Percentiles rank a stretch among this genome's conserved stretches.
Evolutionary conservation across 2,888 invertebrate genomes (phyloP).

Genomic region (Eudasyphora cyanicolor): DNA sequence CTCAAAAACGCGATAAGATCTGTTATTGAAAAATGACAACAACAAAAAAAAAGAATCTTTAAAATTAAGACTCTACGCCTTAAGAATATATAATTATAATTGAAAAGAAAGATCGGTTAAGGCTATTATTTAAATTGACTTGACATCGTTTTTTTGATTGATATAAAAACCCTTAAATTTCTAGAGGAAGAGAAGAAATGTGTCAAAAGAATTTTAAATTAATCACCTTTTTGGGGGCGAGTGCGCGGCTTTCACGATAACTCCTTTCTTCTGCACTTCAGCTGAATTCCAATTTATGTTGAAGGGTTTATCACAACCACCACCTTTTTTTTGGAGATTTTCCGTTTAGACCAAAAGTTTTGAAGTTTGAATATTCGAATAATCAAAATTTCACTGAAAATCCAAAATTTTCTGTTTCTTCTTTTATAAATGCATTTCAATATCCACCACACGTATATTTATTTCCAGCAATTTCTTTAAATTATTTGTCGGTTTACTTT

Average conservation of each 20-base stretch:
- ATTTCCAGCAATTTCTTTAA: slow-evolving; percentile 40
- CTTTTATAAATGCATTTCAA: neutral
- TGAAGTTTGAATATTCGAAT: neutral
- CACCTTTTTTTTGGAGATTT: neutral
- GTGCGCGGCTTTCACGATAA: neutral
- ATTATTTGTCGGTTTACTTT: slow-evolving; percentile 19
- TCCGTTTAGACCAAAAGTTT: neutral
- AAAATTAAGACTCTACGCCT: slow-evolving; percentile 39
- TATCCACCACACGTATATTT: slow-evolving; percentile 13
- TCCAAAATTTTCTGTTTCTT: neutral
- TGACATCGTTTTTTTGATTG: neutral
- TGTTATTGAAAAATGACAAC: neutral
- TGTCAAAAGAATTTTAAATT: neutral
- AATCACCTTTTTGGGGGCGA: slow-evolving; percentile 21
- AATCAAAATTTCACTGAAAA: neutral
- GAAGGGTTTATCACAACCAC: neutral
- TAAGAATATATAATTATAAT: slow-evolving; percentile 21
- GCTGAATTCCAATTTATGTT: neutral
- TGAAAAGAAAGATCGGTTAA: neutral
- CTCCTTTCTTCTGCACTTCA: neutral
- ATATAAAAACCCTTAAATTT: too few relatives aligned
- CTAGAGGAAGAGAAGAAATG: slow-evolving; percentile 26
- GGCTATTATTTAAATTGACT: slow-evolving; percentile 36
- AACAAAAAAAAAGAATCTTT: neutral
- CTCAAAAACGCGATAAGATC: neutral